Base-by-base conservation (phyloP, 2,797 vertebrate genomes). In the Odontamblyopus lacepedii region DNA sequence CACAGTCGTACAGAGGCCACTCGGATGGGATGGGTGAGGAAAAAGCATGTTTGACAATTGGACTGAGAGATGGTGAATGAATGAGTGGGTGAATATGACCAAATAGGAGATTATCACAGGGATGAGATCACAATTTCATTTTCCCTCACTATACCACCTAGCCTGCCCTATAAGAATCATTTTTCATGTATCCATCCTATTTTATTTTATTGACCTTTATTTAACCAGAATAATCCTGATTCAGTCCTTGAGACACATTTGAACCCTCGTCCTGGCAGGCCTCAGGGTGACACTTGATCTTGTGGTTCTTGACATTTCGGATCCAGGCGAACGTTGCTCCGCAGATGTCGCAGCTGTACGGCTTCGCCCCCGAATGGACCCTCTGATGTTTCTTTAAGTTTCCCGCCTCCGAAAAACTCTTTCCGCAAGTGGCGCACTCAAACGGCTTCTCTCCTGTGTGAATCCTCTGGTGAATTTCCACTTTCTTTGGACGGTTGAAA, bases 401-500 rank as follows among this genome's bases (percentile, higher is more conserved):
- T 19, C 94, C 95, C 0, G 94, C 94, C 73, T 94, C 93, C 0
- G 92, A 92, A 71, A 96, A 96, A 44, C 84, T 93, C 75, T 95
- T 95, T 5, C 94, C 94, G 50, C 95, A 96, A 0, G 94, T 94
- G 61, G 90, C 87, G 84, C 95, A 95, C 69, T 91, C 89, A 81
- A 94, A 95, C 0, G 95, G 95, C 35, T 91, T 94, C 87, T 96
- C 93, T 1, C 95, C 94, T 0, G 94, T 95, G 87, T 95, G 95
- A 70, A 95, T 90, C 0, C 94, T 90, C 63, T 95, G 94, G 77
- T 96, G 95, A 76, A 95, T 95, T 75, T 95, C 93, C 72, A 97
- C 93, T 61, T 96, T 96, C 1, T 95, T 95, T 35, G 95, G 95
- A 23, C 95, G 93, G 7, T 95, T 95, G 79, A 97, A 96, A 51